Evolutionary conservation across 2,113 vertebrate genomes (phyloP).

Genomic region (Delphinus delphis): DNA sequence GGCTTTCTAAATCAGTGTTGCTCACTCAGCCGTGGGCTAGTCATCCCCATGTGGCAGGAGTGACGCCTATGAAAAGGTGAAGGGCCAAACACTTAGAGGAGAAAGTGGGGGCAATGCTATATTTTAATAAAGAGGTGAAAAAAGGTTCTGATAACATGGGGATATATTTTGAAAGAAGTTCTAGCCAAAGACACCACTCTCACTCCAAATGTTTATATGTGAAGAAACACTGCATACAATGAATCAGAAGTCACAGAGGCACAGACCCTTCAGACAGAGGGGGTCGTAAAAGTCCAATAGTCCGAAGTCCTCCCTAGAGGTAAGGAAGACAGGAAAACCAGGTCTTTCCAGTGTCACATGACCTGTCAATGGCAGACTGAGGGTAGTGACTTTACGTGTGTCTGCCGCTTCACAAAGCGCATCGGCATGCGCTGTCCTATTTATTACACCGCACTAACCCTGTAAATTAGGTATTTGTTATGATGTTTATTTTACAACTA

Average conservation of each 20-base stretch:
- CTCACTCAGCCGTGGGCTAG: background rate
- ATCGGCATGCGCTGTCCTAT: background rate
- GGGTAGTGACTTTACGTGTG: background rate
- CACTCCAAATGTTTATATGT: background rate
- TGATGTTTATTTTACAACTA: background rate
- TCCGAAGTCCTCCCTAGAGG: background rate
- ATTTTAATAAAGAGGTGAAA: background rate
- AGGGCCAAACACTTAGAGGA: background rate
- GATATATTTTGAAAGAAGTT: background rate
- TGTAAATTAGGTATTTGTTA: background rate
- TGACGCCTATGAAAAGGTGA: background rate
- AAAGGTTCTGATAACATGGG: background rate
- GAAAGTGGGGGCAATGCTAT: background rate
- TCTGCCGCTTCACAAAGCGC: background rate
- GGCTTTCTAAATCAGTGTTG: background rate
- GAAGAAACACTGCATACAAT: background rate
- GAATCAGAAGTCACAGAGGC: background rate
- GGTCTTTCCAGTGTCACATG: background rate
- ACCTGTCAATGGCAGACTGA: background rate
- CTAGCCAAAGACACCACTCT: background rate
- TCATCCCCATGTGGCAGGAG: background rate
- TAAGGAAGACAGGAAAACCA: background rate
- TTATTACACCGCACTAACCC: background rate
- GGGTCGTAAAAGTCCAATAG: background rate
- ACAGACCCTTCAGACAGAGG: background rate